These are phyloP conservation scores for Crambe crambe DNA, from an alignment of 37 sponge, comb jelly and placozoan species.

Conservation along the genomic window DNA sequence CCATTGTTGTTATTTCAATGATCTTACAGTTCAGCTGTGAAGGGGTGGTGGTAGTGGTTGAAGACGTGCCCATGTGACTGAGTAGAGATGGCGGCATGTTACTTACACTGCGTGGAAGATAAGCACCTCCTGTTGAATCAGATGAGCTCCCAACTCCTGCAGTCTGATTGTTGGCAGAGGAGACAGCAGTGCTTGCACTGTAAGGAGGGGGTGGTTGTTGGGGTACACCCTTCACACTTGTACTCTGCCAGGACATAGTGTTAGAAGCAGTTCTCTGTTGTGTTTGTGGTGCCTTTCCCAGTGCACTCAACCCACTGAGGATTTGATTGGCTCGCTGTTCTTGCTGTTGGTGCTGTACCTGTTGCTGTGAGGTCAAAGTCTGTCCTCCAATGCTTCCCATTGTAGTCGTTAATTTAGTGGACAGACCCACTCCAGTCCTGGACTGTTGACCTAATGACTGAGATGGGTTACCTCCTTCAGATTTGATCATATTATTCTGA, in stretches of 20 bases:
- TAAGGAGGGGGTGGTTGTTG: not conserved
- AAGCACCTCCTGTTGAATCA: not conserved
- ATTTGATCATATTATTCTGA: not conserved
- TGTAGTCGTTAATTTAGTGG: no score
- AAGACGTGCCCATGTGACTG: not conserved
- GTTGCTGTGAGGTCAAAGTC: not conserved
- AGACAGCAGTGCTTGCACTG: not conserved
- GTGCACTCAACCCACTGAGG: not conserved
- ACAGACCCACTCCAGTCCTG: no score
- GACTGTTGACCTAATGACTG: not conserved
- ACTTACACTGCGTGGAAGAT: no score
- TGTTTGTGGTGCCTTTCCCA: not conserved
- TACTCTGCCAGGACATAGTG: not conserved
- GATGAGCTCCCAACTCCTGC: not conserved
- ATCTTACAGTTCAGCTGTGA: not conserved
- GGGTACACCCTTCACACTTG: not conserved
- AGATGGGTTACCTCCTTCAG: not conserved
- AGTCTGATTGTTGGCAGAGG: not conserved
- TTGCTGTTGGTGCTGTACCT: not conserved
- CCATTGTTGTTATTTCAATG: no score
- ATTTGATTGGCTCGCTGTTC: not conserved
- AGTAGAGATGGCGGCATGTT: slow-evolving; percentile 6
- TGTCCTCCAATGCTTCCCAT: not conserved
- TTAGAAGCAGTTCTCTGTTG: not conserved
- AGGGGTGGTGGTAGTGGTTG: not conserved